Evolutionary conservation across 2,888 invertebrate species (phyloP).

Genomic region (Chelonus formosanus): DNA sequence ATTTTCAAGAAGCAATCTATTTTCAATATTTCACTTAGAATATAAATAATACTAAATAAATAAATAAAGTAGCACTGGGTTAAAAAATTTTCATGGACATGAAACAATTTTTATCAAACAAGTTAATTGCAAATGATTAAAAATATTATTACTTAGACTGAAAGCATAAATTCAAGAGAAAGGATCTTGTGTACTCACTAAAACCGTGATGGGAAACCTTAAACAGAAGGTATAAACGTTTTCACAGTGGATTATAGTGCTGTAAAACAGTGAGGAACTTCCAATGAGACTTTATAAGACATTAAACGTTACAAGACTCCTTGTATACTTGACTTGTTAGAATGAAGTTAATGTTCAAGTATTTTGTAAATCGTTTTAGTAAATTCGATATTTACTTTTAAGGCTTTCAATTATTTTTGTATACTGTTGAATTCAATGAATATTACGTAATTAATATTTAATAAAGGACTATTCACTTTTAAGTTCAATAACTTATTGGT

Average conservation of each 20-base stretch:
- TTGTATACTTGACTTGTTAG: no score
- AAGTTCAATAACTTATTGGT: no score
- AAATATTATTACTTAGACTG: neutral
- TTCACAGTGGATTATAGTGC: slow-evolving; percentile 38
- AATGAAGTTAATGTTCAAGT: no score
- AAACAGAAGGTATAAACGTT: slow-evolving; percentile 52
- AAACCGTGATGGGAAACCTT: slow-evolving; percentile 54
- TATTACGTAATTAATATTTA: no score
- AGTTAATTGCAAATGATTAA: neutral
- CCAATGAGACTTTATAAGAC: slow-evolving; percentile 32
- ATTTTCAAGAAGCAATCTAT: neutral
- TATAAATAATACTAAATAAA: neutral
- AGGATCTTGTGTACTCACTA: slow-evolving; percentile 46
- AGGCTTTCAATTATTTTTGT: neutral
- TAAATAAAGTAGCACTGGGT: neutral
- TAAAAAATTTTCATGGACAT: neutral
- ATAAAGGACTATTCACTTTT: no score
- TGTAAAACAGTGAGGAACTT: slow-evolving; percentile 38
- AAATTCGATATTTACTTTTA: no score
- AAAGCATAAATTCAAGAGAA: slow-evolving; percentile 30
- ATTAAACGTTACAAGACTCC: slow-evolving; percentile 24
- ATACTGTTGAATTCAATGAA: slow-evolving; percentile 2
- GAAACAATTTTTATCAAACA: slow-evolving; percentile 6
- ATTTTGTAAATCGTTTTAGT: no score
- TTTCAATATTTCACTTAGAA: neutral